phyloP scores from a whole-genome alignment of 1,140 invertebrate species.

The Apis florea region DNA sequence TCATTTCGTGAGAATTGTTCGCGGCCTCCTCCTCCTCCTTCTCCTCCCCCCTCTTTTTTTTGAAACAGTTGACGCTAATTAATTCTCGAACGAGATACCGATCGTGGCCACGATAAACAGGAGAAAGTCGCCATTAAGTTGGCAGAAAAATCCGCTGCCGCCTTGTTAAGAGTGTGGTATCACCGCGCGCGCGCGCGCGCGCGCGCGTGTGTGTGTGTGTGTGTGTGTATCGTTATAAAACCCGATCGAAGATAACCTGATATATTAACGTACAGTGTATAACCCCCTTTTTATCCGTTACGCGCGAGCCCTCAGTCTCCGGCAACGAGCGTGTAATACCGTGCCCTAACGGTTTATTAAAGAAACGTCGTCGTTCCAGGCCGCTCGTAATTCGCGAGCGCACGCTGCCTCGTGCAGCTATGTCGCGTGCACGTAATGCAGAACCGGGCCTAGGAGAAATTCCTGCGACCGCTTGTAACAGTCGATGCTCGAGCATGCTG shows the following conservation, averaged over 20 bases:
- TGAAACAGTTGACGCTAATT: slow-evolving; percentile 63
- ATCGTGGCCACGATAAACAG: slow-evolving; percentile 62
- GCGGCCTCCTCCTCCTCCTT: slow-evolving; percentile 18
- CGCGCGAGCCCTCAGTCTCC: not conserved
- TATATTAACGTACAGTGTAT: slow-evolving; percentile 62
- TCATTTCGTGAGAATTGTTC: slow-evolving; percentile 64
- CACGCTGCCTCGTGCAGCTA: not conserved
- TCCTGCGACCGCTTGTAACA: slow-evolving; percentile 33
- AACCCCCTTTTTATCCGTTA: slow-evolving; percentile 59
- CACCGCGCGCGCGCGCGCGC: not conserved
- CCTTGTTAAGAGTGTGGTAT: slow-evolving; percentile 57
- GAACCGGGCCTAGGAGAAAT: slow-evolving; percentile 4
- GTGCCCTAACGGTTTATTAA: slow-evolving; percentile 47
- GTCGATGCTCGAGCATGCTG: slow-evolving; percentile 25
- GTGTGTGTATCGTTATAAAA: slow-evolving; percentile 58
- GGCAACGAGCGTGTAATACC: slow-evolving; percentile 15
- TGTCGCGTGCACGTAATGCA: slow-evolving; percentile 31
- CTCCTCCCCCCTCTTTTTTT: not conserved
- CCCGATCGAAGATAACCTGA: slow-evolving; percentile 63
- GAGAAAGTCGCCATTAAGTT: slow-evolving; percentile 64
- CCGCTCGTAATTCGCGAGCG: slow-evolving; percentile 40
- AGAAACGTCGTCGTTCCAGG: slow-evolving; percentile 30
- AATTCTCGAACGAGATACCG: slow-evolving; percentile 62
- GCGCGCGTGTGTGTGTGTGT: too few relatives aligned
- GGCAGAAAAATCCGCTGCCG: slow-evolving; percentile 58